Percentiles rank a stretch among this genome's conserved stretches.
Conservation (phyloP, 2,888 invertebrate genomes). For the Monoplex corrugatus region DNA sequence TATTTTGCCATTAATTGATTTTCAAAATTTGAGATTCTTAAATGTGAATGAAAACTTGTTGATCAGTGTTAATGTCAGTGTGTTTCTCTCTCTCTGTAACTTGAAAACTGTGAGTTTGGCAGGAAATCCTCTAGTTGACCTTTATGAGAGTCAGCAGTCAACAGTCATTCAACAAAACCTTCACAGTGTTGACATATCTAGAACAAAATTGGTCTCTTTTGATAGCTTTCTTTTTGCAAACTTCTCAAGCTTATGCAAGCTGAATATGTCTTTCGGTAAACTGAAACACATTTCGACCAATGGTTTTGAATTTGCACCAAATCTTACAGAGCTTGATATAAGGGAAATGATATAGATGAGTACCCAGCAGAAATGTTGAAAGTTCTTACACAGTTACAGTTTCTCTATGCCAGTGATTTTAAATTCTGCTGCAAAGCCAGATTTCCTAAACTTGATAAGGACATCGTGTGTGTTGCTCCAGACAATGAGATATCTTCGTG, state of each 20-base stretch:
- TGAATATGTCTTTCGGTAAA: background rate
- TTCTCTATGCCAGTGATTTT: background rate
- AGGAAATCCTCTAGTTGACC: background rate
- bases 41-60: background rate
- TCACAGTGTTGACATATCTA: background rate
- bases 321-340: background rate
- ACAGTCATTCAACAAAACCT: too few relatives aligned
- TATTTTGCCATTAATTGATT: too few relatives aligned
- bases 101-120: background rate
- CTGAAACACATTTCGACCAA: background rate
- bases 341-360: background rate
- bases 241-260: background rate
- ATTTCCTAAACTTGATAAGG: background rate
- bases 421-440: background rate
- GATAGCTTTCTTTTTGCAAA: background rate
- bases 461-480: background rate
- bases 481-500: background rate
- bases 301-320: background rate
- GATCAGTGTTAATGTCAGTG: background rate
- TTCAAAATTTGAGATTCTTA: background rate
- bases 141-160: too few relatives aligned
- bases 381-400: background rate
- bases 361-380: background rate
- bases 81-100: rapidly evolving
- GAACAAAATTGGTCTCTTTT: background rate